Base-by-base conservation (phyloP, 2,797 vertebrate genomes). In the Chaetodon trifasciatus region DNA sequence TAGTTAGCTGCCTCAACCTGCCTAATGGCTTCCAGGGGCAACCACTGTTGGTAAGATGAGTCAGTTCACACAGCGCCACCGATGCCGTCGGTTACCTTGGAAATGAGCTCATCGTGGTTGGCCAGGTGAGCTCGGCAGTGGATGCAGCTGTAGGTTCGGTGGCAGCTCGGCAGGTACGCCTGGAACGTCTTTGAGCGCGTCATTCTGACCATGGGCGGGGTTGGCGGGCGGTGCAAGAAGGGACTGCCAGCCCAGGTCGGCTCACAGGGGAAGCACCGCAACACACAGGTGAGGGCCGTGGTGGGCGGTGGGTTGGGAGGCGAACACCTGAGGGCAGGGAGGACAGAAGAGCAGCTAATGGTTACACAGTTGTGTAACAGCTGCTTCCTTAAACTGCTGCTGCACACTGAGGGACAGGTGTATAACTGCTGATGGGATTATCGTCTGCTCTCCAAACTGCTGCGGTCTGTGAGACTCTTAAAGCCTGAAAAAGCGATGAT, bases 261-360 rank as follows among this genome's bases (percentile, higher is more conserved):
- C 96, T 99, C 98, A 95, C 98, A 99, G 85, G 98, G 98, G 96
- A 99, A 99, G 95, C 98, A 99, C 92, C 97, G 98, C 95, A 99
- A 96, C 93, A 99, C 98, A 92, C 98, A 99, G 96, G 98, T 99
- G 96, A 99, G 98, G 97, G 98, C 98, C 98, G 98, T 99, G 98
- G 96, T 98, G 96, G 96, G 96, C 91, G 95, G 95, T 93, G 92
- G 96, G 94, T 74, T 92, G 97, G 98, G 97, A 97, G 97, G 96
- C 96, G 88, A 93, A 95, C 94, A 96, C 95, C 96, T 96, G 92
- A 58, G 58, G 37, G 21, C 28, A 65, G 17, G 44, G 44, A 40
- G 37, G 55, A 70, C 0, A 55, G 49, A 21, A 12, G 40, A 50
- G 60, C 21, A 13, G 69, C 8, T 52, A 28, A 68, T 32, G 69